Base-by-base conservation (phyloP, 2,797 vertebrate species). In the Ammospiza maritima region DNA sequence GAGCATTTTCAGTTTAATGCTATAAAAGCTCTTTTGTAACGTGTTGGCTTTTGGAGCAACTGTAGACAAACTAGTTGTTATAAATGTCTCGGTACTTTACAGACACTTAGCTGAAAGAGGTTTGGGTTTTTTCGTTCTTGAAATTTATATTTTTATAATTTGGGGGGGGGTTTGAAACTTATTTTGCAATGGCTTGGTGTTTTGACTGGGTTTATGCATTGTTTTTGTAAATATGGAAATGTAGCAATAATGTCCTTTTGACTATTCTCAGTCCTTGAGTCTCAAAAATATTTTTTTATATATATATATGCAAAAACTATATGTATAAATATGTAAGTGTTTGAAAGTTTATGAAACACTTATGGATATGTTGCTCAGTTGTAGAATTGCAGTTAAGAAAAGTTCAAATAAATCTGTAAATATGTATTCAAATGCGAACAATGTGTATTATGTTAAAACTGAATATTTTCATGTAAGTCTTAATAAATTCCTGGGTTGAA, bases 71-170 rank as follows among this genome's bases (percentile, higher is more conserved):
- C 36, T 96, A 92, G 90, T 91, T 90, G 88, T 92, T 96, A 67
- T 97, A 96, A 93, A 93, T 94, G 95, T 97, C 88, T 96, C 89
- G 98, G 98, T 98, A 98, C 98, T 98, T 97, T 95, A 96, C 77
- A 42, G 97, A 97, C 97, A 96, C 97, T 97, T 97, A 97, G 94
- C 89, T 96, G 93, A 97, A 97, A 97, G 96, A 78, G 27, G 78
- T 97, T 97, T 90, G 88, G 96, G 95, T 89, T 98, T 97, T 95
- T 97, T 97, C 8, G 90, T 97, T 97, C 94, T 97, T 96, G 96
- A 97, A 98, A 98, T 97, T 98, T 98, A 98, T 98, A 98, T 98
- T 98, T 98, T 98, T 98, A 98, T 98, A 98, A 96, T 97, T 98
- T 98, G 86, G 90, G 95, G 34, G 34, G 94, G 91, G 96, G 85